Base-by-base conservation (phyloP, 2,888 invertebrate genomes). In the Drosophila acutilabella region DNA sequence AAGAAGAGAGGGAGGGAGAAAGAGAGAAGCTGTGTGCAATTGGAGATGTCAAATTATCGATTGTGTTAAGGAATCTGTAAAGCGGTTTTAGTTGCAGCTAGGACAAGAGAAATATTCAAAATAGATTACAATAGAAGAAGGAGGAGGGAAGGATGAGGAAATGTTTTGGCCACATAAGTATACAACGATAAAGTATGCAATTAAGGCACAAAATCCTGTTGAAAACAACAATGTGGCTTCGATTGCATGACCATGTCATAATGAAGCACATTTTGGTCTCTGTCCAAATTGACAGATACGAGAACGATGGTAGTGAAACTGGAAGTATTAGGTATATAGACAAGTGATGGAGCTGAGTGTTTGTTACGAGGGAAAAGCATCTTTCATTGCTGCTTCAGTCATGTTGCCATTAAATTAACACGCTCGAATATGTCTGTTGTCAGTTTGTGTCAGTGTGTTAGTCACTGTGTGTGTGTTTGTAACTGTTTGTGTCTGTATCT, bases 361-460 rank as follows among this genome's bases (percentile, higher is more conserved):
- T 44, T 61, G 42, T 16, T 38, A 18, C 38, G 16, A 20, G 52
- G 47, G 8, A 23, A 33, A 57, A 51, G 51, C 57, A 52, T 67
- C 67, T 61, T 52, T 61, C 61, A 61, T 53, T 47, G 61, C 54
- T 62, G 68, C 60, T 72, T 84, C 81, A 68, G 57, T 74, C 76
- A 73, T 84, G 88, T 81, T 84, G 75, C 88, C 88, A 87, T 82
- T 82, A 82, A 82, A 82, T 82, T 82, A 88, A 82, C 81, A 88
- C 81, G 81, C 81, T 88, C 82, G 72, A 82, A 69, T 87, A 74
- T 60, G 42, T 50, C 45, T 72, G 23, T 56, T 3, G 36, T 33
- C n/a, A 18, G 41, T 36, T 6, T 50, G 3, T 41, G 36, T 64
- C 11, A 41, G 36, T 52, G 45, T 56, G 1, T 41, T 10, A 48